Evolutionary conservation across 2,113 vertebrate species (phyloP).

Genomic region (Coptodon bakossiorum): DNA sequence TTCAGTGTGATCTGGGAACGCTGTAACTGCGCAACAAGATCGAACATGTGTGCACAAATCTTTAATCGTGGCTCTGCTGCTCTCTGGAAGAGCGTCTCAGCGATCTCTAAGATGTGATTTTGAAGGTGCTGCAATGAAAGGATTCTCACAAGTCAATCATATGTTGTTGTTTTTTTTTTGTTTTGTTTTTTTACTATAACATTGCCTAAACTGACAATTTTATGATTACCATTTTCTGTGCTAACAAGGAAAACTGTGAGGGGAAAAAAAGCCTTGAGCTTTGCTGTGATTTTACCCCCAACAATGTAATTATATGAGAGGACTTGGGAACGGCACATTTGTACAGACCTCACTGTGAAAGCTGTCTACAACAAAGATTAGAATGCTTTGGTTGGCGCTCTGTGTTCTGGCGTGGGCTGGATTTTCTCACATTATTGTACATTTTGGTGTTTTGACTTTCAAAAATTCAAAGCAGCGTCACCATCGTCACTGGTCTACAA

Average conservation of each 20-base stretch:
- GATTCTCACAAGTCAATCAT: neutral
- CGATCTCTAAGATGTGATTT: neutral
- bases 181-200: neutral
- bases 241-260: neutral
- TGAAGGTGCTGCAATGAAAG: neutral
- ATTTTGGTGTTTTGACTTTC: neutral
- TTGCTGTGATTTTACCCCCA: neutral
- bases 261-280: neutral
- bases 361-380: neutral
- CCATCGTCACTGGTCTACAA: neutral
- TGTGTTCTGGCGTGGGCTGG: neutral
- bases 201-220: neutral
- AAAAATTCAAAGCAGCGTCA: neutral
- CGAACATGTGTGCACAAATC: neutral
- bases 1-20: neutral
- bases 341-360: neutral
- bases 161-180: rapidly evolving
- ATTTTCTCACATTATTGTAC: neutral
- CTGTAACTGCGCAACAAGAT: neutral
- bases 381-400: neutral
- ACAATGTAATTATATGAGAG: neutral
- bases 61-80: neutral
- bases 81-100: neutral
- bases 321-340: neutral
- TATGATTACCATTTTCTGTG: neutral